Conservation (phyloP, 2,797 vertebrate genomes). For the Ceyx erithaca region DNA sequence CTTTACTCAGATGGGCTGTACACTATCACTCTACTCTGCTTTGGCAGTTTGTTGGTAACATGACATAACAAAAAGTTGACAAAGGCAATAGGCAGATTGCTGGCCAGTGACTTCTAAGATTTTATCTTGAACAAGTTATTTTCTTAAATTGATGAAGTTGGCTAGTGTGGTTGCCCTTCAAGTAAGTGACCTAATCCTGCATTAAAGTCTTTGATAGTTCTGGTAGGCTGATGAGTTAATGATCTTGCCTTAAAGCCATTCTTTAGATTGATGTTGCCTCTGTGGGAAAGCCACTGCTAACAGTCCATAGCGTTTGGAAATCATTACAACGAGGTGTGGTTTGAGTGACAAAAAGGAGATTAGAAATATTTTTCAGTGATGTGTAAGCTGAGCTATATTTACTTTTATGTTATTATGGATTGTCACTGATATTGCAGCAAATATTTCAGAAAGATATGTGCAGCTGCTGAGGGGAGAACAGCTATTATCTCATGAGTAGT, state of each 20-base stretch:
- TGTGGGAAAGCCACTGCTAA: conserved; percentile 6
- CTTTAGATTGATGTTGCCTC: not conserved
- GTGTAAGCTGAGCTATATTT: conserved; percentile 43
- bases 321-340: conserved; percentile 12
- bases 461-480: not conserved
- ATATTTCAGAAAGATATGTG: conserved; percentile 3
- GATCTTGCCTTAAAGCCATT: not conserved
- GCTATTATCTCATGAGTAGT: not conserved
- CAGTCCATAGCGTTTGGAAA: conserved; percentile 17
- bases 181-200: not conserved
- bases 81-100: not conserved
- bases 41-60: conserved; percentile 21
- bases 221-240: conserved; percentile 6
- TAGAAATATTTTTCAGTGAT: conserved; percentile 31
- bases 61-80: conserved; percentile 35
- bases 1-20: conserved; percentile 65
- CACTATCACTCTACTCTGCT: not conserved
- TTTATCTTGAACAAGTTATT: not conserved
- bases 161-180: not conserved
- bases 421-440: conserved; percentile 24
- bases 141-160: not conserved
- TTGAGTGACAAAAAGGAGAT: conserved; percentile 49
- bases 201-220: not conserved
- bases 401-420: not conserved
- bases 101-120: not conserved